Evolutionary conservation across 2,113 vertebrate genomes (phyloP), one percentile per base, ranked within the genome.

Genomic region (Pyrgilauda ruficollis): DNA sequence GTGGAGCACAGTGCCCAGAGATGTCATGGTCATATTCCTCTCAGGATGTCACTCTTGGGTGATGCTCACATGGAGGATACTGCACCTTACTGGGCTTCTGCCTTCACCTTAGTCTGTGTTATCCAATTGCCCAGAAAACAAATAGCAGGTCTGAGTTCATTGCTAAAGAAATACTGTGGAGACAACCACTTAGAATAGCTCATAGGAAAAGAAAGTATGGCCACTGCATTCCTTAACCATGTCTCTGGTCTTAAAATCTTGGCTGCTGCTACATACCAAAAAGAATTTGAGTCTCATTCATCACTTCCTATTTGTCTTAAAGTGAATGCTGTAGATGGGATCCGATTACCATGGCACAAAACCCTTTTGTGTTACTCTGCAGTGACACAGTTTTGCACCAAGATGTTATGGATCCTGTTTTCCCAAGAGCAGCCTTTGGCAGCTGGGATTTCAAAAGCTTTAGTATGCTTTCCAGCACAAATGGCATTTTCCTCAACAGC

Each of bases 381-480:
- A 7, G 89, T 94, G 90, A 81, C 90, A 93, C 52, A 84, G 47
- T 93, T 95, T 91, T 94, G 74, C 69, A 76, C 73, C 52, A 56
- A 90, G 91, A 77, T 50, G 83, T 75, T 91, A 61, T 77, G 52
- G 70, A 88, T 88, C 56, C 63, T 92, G 41, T 92, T 97, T 93
- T 94, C 85, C 77, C 94, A 93, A 67, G 85, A 91, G 66, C 84
- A 89, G 87, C 86, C 70, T 39, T 43, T 70, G 83, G 68, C 96
- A 95, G 93, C 87, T 95, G 90, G 87, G 90, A 35, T 95, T 96
- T 94, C 84, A 75, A 92, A 94, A 93, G 74, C 80, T 27, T 83
- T 84, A 64, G 92, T 93, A 96, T 86, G 28, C 44, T 96, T 96
- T 96, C 93, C 93, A 96, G 87, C 80, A 89, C 95, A 95, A 97